These are phyloP conservation scores for Siderastrea siderea DNA, from an alignment of 92 coral and sea anemone species.

Conservation along the genomic window DNA sequence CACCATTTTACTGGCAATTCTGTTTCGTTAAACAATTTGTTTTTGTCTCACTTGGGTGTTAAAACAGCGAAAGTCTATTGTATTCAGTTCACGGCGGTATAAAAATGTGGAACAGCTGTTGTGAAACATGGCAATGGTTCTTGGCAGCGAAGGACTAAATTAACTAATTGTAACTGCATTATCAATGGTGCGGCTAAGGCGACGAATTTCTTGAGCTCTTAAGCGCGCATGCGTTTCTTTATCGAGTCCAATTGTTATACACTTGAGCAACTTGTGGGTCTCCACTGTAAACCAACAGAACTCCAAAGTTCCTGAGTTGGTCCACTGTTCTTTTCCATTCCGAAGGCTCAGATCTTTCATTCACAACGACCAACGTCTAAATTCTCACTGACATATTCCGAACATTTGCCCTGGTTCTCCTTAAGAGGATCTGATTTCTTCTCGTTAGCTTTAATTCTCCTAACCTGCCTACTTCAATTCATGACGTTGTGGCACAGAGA, in stretches of 20 bases:
- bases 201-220: too few species aligned
- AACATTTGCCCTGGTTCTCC: neutral
- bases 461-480: neutral
- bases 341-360: neutral
- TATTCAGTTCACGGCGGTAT: neutral
- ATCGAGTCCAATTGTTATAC: neutral
- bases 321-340: neutral
- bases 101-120: neutral
- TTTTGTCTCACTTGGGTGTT: too few species aligned
- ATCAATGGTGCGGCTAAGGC: too few species aligned
- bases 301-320: too few species aligned
- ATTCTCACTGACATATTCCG: neutral
- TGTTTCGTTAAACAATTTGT: too few species aligned
- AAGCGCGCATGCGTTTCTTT: too few species aligned
- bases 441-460: neutral
- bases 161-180: too few species aligned
- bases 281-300: too few species aligned
- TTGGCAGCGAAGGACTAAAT: neutral
- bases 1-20: too few species aligned
- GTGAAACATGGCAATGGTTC: neutral
- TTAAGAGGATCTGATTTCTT: neutral
- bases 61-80: too few species aligned
- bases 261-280: neutral
- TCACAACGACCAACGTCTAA: neutral
- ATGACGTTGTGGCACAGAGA: neutral